Base-by-base conservation (phyloP, 35 echinoderm and acorn worm species). In the Chiridota heheva region DNA sequence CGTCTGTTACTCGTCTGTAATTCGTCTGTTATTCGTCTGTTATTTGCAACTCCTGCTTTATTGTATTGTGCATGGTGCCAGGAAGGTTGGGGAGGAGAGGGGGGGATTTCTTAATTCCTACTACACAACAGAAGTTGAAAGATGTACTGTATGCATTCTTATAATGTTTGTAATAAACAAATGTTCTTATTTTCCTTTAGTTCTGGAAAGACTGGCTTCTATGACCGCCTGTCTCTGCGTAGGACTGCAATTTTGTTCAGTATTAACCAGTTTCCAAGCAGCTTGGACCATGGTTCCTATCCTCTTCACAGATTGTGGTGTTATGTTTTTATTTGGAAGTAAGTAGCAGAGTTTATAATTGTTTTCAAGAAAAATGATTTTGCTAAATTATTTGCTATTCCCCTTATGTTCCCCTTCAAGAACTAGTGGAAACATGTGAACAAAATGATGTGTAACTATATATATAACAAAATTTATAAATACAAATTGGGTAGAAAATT, bases 261-360 rank as follows among this genome's bases (percentile, higher is more conserved):
- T 89, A 17, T 64, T 96, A 41, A 96, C 86, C 33, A 96, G 91
- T 47, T 79, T 84, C 44, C 91, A 96, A 46, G 91, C 84, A 22
- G 82, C 91, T 15, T 96, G 83, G 47, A 96, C 91, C 4, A 89
- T 83, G 26, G 27, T 86, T 32, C 76, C 87, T 15, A 82, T 86
- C 34, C 82, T 96, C 29, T 96, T 96, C 40, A 96, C 86, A 4
- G 86, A 90, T 69, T 89, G 91, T 39, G 91, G 91, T 29, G 82
- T 89, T 35, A 96, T 96, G 91, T 96, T 85, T 42, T 81, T 96
- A 63, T 90, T 96, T 77, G 91, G 81, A 85, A 81, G 91, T 94
- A 73, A 79, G 73, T 45, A 36, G 1, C n/a, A 35, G 20, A 6
- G 1, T 31, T 7, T 13, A 3, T 51, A 12, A 51, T 51, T 51